Percentiles rank a stretch among this genome's conserved stretches.
Evolutionary conservation across 2,888 invertebrate species (phyloP).

Genomic region (Blera fallax): DNA sequence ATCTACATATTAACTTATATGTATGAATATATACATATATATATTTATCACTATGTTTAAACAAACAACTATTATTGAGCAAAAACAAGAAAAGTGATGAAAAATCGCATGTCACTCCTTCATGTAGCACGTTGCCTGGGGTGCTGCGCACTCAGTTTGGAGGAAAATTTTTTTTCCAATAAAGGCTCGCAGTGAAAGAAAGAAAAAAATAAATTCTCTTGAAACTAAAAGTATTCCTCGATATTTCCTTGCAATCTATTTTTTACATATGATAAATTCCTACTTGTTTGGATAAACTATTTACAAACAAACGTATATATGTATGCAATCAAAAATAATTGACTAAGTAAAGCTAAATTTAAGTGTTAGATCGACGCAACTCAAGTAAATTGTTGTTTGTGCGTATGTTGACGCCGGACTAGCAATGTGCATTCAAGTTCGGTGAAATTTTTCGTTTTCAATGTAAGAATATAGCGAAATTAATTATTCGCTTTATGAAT

Average conservation of each 20-base stretch:
- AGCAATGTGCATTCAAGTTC: not conserved
- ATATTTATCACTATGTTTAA: not conserved
- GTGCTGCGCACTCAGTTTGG: conserved; percentile 21
- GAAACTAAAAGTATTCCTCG: not conserved
- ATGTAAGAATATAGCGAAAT: not conserved
- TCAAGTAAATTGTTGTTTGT: conserved; percentile 1
- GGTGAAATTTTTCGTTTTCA: not conserved
- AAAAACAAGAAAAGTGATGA: conserved; percentile 16
- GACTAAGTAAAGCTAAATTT: not conserved
- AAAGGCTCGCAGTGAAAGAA: not conserved
- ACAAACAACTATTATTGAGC: conserved; percentile 13
- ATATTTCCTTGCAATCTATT: not conserved
- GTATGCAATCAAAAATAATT: not conserved
- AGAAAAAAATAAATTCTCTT: not conserved
- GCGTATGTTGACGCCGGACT: not conserved
- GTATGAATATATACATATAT: not conserved
- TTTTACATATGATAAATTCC: not conserved
- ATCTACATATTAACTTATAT: not conserved
- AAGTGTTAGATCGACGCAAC: not conserved
- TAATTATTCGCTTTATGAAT: too few relatives aligned
- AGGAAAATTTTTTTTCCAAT: not conserved
- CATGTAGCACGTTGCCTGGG: conserved; percentile 45
- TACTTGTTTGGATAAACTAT: not conserved
- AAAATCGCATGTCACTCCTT: conserved; percentile 31
- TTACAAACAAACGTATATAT: conserved; percentile 23